Evolutionary conservation across 2,888 invertebrate genomes (phyloP).

Genomic region (Dermolepida albohirtum): DNA sequence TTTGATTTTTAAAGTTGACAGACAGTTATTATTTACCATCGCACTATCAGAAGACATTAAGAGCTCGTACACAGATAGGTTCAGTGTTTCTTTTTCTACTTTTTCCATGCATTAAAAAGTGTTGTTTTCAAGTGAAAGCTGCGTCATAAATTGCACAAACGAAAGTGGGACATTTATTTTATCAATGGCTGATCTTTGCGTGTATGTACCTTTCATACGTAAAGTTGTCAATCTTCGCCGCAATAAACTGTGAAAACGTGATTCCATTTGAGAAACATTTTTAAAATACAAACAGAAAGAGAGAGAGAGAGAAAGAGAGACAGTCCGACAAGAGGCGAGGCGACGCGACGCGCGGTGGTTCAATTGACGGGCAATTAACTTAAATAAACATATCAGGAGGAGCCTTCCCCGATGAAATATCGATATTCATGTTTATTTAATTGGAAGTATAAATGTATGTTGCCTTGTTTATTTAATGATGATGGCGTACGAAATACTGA

Average conservation of each 20-base stretch:
- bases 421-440: constrained; percentile 5
- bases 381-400: constrained; percentile 10
- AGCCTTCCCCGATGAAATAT: constrained; percentile 4
- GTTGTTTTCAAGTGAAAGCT: constrained; percentile 34
- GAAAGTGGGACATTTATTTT: constrained; percentile 37
- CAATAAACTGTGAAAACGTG: constrained; percentile 37
- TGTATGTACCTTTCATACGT: constrained; percentile 23
- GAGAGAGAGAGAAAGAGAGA: no score
- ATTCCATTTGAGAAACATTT: constrained; percentile 37
- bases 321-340: neutral
- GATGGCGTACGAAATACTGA: no score
- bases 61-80: neutral
- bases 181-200: constrained; percentile 36
- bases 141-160: constrained; percentile 28
- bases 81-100: neutral
- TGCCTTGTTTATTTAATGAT: no score
- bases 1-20: no score
- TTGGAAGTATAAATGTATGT: constrained; percentile 3
- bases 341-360: neutral
- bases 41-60: neutral
- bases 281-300: neutral
- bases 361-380: constrained; percentile 12
- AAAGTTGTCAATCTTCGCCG: constrained; percentile 34
- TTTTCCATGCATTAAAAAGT: constrained; percentile 14
- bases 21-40: neutral